Base-by-base conservation (phyloP, 1,140 invertebrate species). In the Drosophila pseudoananassae region DNA sequence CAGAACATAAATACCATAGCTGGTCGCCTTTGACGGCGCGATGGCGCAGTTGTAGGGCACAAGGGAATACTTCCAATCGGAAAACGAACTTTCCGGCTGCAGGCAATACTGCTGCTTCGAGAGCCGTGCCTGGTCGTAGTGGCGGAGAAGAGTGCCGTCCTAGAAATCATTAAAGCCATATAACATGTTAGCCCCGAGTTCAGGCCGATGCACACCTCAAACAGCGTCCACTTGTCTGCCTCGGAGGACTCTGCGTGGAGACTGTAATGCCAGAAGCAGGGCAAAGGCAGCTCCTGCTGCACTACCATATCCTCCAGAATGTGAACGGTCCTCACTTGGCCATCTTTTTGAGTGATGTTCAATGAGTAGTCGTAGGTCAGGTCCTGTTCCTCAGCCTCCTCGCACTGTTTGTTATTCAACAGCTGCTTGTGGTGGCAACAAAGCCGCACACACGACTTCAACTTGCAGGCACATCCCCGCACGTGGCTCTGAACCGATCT, bases 401-500 rank as follows among this genome's bases (percentile, higher is more conserved):
- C 17, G 0, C 53, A 40, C 4, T 4, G 8, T 52, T 77, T 90
- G 8, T 33, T 7, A 0, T 36, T 53, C n/a, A 40, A 31, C 14
- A 60, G 20, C 1, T 46, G 43, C 10, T 65, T 25, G n/a, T 55
- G 66, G 6, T 70, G 78, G 45, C 90, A 90, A 47, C 90, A 91
- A 36, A 84, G 78, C 4, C 77, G 61, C 0, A 91, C 45, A 31
- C 88, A 90, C 1, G 47, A 9, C 33, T 47, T 77, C 2, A 73
- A 1, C 8, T 70, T 23, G 20, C 84, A 90, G 0, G 75, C 50
- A 65, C 79, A 90, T 1, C 76, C 88, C 4, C 88, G 66, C 1
- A 12, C 29, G 20, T 90, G 77, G 0, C 31, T 46, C 17, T 68
- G 10, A 10, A 77, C 79, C 1, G 43, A 7, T 27, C 25, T 27